Base-by-base conservation (phyloP, 1,140 invertebrate species). In the Leptinotarsa texana region DNA sequence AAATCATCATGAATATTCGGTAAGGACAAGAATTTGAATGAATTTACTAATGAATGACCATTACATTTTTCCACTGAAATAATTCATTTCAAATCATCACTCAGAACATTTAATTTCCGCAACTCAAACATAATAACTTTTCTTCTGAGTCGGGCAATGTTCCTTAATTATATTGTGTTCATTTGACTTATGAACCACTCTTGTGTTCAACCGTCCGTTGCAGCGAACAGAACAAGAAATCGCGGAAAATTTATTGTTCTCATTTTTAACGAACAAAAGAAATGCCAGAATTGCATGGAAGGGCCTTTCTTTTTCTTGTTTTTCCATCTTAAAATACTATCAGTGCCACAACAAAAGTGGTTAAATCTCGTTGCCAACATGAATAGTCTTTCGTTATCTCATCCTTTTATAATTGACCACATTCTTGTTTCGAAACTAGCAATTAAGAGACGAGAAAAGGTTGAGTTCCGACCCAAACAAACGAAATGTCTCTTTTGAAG, bases 401-500 rank as follows among this genome's bases (percentile, higher is more conserved):
- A 11, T 42, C 57, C 63, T 73, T 48, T 65, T 65, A 73, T 73
- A 73, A 73, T 73, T 73, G 71, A 61, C 71, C 61, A 73, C 71
- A 73, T 73, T 73, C 71, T 65, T 73, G 71, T 65, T 17, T 42
- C 48, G 61, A 65, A 63, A 73, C 61, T 73, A 65, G 71, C 71
- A 73, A 73, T 73, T 73, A 27, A 24, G 18, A 65, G 71, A 65
- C 24, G 42, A 47, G 57, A 73, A 73, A 73, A 73, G 71, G 71
- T 21, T 65, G 63, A 8, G 47, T 48, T 73, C 47, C 18, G 11
- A 17, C 62, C 24, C 18, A 51, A 65, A 65, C 63, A 65, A 73
- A 73, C 62, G 22, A 62, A 73, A 73, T 73, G 71, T 65, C 63
- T 73, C 47, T 51, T 73, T 73, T 73, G 61, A 65, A 73, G 71